Evolutionary conservation across 2,888 invertebrate species (phyloP).

Genomic region (Maniola hyperantus): DNA sequence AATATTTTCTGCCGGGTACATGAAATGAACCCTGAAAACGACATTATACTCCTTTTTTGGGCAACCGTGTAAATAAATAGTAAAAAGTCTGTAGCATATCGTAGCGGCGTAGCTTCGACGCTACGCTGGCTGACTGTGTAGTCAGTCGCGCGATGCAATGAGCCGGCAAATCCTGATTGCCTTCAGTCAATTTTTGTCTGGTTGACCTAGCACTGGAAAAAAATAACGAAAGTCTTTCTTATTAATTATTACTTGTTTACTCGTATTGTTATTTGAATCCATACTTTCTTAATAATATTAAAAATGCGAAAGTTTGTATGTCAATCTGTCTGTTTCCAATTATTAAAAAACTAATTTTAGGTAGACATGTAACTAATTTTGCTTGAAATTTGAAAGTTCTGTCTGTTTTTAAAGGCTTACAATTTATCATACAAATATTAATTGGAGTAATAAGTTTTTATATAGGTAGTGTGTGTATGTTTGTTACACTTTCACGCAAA

Average conservation of each 20-base stretch:
- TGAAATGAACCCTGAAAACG: too few relatives aligned
- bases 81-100: background rate
- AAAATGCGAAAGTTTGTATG: too few relatives aligned
- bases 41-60: background rate
- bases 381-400: too few relatives aligned
- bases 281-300: background rate
- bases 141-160: background rate
- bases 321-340: too few relatives aligned
- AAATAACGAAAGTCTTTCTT: background rate
- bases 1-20: too few relatives aligned
- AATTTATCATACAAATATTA: too few relatives aligned
- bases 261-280: background rate
- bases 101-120: background rate
- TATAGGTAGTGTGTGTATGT: too few relatives aligned
- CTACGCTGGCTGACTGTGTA: background rate
- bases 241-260: background rate
- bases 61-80: background rate
- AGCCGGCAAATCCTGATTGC: background rate
- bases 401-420: too few relatives aligned
- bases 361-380: too few relatives aligned
- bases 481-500: too few relatives aligned
- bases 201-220: background rate
- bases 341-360: too few relatives aligned
- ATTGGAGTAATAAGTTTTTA: too few relatives aligned
- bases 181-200: background rate